Evolutionary conservation across 2,113 vertebrate species (phyloP), one percentile per base, ranked within the genome.

Genomic region (Archilochus colubris): DNA sequence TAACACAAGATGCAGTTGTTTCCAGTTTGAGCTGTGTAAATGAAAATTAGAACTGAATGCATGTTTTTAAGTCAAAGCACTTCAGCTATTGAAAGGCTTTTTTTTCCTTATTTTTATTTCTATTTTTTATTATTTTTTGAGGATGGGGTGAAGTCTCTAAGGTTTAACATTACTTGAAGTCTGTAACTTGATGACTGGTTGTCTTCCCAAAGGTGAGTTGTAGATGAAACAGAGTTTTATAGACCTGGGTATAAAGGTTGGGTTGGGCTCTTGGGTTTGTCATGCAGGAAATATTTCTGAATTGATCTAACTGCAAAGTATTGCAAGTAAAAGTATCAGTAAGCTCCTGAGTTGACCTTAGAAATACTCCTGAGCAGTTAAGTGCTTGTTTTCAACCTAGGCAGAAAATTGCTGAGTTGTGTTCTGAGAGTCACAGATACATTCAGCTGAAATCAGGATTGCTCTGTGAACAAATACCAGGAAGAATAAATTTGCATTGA

Each of bases 401-500:
- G 46, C n/a, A 86, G 50, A 76, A 93, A 91, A 93, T 80, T 67
- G 74, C 85, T 83, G 72, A 77, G 33, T 16, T 80, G 54, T 88
- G 46, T 62, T 93, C 33, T 51, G 43, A 93, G 79, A 73, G 82
- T 50, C 63, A 59, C 30, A 83, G 72, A 86, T 63, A 55, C 30
- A 63, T 67, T 91, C 79, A 67, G 2, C 38, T 70, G 75, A 83
- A 90, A 91, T 88, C 88, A 92, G 57, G 64, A 90, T 63, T 83
- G 64, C 68, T 81, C 77, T 3, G 7, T 74, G 92, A 96, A 78
- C 68, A 94, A 96, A 95, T 55, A 62, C 11, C 33, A 46, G 54
- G 25, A 92, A 63, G 91, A 90, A 95, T 88, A 95, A 93, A 96
- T 96, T 96, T 92, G 63, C 92, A 92, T 94, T 96, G 86, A 95